These are phyloP conservation scores for Plagiodera versicolora DNA, from an alignment of 2,888 invertebrate species.

Conservation along the genomic window DNA sequence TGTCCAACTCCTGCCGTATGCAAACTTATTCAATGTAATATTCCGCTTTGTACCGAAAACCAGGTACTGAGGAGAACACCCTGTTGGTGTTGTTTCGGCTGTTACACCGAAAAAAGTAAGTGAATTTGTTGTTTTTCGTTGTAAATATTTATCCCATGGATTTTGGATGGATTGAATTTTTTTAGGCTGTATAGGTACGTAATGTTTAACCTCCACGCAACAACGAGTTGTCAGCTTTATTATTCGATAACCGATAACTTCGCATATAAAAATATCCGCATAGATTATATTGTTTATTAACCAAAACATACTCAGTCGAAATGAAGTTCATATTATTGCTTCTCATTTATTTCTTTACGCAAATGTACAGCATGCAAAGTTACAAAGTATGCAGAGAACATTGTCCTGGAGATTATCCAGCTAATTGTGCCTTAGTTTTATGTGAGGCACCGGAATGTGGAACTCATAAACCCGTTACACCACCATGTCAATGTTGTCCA, in stretches of 20 bases:
- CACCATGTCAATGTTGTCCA: slow-evolving; percentile 10
- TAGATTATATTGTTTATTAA: no score
- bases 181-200: no score
- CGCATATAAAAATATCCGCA: no score
- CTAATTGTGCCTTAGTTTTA: background rate
- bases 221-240: no score
- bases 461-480: background rate
- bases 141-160: no score
- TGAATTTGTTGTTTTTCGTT: background rate
- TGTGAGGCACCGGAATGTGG: background rate
- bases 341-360: background rate
- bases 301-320: background rate
- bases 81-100: slow-evolving; percentile 11
- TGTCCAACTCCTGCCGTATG: slow-evolving; percentile 1
- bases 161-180: no score
- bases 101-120: slow-evolving; percentile 12
- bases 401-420: background rate
- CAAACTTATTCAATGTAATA: background rate
- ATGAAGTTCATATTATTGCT: background rate
- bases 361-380: background rate
- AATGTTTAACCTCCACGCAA: no score
- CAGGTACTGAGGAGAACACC: background rate
- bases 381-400: background rate
- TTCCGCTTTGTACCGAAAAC: slow-evolving; percentile 2
- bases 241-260: no score